Conservation (phyloP, 2,113 vertebrate species). For the Pygoscelis antarcticus region DNA sequence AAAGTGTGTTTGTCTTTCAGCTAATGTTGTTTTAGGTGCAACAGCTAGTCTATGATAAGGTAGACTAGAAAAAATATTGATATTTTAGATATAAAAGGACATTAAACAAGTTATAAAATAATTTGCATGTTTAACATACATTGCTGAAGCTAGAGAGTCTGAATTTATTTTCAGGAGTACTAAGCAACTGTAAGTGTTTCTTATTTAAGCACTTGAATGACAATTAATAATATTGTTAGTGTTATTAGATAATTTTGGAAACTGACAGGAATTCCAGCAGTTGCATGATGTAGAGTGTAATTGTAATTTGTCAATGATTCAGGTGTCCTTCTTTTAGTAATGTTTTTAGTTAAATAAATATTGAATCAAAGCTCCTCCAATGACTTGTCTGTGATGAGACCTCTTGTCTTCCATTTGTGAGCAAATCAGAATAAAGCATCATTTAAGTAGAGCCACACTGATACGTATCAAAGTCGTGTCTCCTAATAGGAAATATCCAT, state of each 20-base stretch:
- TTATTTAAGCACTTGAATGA: neutral
- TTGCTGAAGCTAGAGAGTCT: neutral
- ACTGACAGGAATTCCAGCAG: neutral
- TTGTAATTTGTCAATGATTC: neutral
- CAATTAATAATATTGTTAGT: neutral
- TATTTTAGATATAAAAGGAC: neutral
- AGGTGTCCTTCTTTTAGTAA: neutral
- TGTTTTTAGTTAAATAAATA: neutral
- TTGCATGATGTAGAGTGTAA: neutral
- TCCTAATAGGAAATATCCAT: neutral
- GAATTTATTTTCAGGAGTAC: neutral
- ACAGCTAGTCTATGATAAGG: neutral
- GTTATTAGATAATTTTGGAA: neutral
- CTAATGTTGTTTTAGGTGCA: neutral
- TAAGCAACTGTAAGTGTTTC: neutral
- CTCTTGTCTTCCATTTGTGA: neutral
- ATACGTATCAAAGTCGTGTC: fast-evolving
- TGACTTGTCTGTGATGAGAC: neutral
- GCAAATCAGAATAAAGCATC: neutral
- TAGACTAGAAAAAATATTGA: neutral
- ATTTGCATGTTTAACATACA: neutral
- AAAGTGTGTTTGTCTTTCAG: neutral
- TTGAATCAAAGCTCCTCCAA: neutral
- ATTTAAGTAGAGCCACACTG: neutral
- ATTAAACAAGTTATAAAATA: neutral